Evolutionary conservation across 2,888 invertebrate genomes (phyloP), one percentile per base, ranked within the genome.

Genomic region (Lithophane semibrunnea): DNA sequence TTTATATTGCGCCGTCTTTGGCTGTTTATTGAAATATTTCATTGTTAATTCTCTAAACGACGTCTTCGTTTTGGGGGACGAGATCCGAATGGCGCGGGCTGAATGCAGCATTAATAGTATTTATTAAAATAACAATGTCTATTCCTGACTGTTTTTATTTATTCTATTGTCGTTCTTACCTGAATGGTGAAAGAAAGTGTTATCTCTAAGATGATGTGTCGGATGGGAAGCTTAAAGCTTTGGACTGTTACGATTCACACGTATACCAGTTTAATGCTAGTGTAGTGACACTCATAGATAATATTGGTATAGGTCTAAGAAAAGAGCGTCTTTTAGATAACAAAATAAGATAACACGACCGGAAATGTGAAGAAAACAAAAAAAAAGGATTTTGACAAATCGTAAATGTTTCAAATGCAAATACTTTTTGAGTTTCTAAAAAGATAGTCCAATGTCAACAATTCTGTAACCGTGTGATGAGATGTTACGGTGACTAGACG

Each of bases 11-110:
- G 91, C 91, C 93, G 92, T 91, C 93, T 92, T 88, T 91, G 83
- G 88, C 91, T 94, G 94, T 94, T 96, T 95, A 96, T 96, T 96
- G 94, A 96, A 95, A 95, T 96, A 96, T 95, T 95, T 95, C 95
- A 95, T 96, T 95, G 95, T 96, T 95, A 96, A 96, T 95, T 95
- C 94, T 92, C 91, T 88, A 90, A 94, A 93, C 93, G 93, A 94
- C 93, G 91, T 91, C 93, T 91, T 90, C 90, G 91, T 93, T 93
- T 91, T 90, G 89, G 93, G 94, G 93, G 93, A 93, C 89, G 93
- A 90, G 91, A 92, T 91, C 89, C 91, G 91, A 94, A 93, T 93
- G 92, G 91, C 87, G 90, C 90, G 87, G 87, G 86, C 84, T 94
- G 94, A 95, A 94, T 94, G 90, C 92, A 87, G 91, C 92, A 92